Evolutionary conservation across 2,888 invertebrate genomes (phyloP).

Genomic region (Sthenelais limicola): DNA sequence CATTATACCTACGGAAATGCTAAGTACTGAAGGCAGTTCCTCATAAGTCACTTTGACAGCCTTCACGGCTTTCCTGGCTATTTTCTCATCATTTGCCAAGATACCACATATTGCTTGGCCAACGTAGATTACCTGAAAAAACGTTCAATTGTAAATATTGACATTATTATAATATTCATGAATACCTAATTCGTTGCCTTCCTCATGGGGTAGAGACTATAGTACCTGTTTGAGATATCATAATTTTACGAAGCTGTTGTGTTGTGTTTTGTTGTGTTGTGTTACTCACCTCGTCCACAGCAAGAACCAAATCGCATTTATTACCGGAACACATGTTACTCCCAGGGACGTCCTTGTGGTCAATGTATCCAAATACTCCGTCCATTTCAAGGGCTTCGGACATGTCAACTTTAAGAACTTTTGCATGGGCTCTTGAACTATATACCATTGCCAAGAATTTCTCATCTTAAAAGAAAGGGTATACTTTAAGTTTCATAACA

Average conservation of each 20-base stretch:
- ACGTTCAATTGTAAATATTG: too few species aligned
- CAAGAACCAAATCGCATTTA: slow-evolving; percentile 28
- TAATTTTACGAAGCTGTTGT: too few species aligned
- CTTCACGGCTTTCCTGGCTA: slow-evolving; percentile 87
- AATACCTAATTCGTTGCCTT: too few species aligned
- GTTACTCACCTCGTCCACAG: slow-evolving; percentile 27
- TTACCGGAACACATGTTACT: too few species aligned
- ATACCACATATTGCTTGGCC: slow-evolving; percentile 89
- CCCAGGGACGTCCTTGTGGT: slow-evolving; percentile 82
- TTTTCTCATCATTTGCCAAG: slow-evolving; percentile 83
- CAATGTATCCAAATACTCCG: slow-evolving; percentile 87
- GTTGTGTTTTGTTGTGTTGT: too few species aligned
- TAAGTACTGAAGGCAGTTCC: slow-evolving; percentile 84
- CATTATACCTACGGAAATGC: slow-evolving; percentile 78
- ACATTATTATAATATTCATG: too few species aligned
- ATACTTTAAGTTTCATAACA: too few species aligned
- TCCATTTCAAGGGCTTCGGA: slow-evolving; percentile 81
- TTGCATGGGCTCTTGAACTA: slow-evolving; percentile 88
- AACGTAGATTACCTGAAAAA: slow-evolving; percentile 57
- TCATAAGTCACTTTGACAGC: slow-evolving; percentile 87
- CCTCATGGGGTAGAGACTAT: too few species aligned
- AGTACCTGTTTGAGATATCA: too few species aligned
- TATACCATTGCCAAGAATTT: slow-evolving; percentile 85
- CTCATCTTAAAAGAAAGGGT: slow-evolving; percentile 76
- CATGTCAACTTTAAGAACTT: slow-evolving; percentile 83